Base-by-base conservation (phyloP, 2,113 vertebrate species). In the Macroglossus sobrinus region DNA sequence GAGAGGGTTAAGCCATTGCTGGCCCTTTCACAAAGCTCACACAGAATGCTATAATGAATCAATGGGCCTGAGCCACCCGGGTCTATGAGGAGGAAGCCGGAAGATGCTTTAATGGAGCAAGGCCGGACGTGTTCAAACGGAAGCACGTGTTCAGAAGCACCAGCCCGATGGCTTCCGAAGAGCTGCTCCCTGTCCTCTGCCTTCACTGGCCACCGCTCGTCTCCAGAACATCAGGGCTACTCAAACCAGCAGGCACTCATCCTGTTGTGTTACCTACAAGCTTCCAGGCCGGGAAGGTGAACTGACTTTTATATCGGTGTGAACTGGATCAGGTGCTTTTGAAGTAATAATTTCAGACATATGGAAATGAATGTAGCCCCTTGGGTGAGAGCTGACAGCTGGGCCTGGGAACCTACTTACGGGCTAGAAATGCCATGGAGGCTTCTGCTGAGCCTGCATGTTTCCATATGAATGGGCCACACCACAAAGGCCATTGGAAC, bases 161-260 rank as follows among this genome's bases (percentile, higher is more conserved):
- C 35, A 18, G 30, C 15, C 55, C 2, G 3, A 15, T 5, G 33
- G 28, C 45, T 38, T 84, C 82, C 76, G 33, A 72, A 69, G 43
- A n/a, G 40, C 3, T 0, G 1, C 18, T 2, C 22, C 59, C 8
- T 5, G 13, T 43, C 0, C 43, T 4, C 3, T 7, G 24, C 45
- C 15, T 6, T 2, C 0, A 5, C 18, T 10, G 55, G 26, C 76
- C 10, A 6, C 2, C 0, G 5, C 1, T 35, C 18, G 10, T 35
- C 74, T 6, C 33, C 21, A 22, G 69, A 16, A 50, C 10, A 1
- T 2, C 12, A 43, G 35, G 69, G 7, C 4, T 10, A 45, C 33
- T n/a, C 18, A 1, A 26, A 53, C 16, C 22, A 4, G 3, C 24
- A 72, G 47, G n/a, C n/a, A 16, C 43, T n/a, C 1, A 4, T 19